Evolutionary conservation across 2,888 invertebrate genomes (phyloP), one percentile per base, ranked within the genome.

Genomic region (Dilophus febrilis): DNA sequence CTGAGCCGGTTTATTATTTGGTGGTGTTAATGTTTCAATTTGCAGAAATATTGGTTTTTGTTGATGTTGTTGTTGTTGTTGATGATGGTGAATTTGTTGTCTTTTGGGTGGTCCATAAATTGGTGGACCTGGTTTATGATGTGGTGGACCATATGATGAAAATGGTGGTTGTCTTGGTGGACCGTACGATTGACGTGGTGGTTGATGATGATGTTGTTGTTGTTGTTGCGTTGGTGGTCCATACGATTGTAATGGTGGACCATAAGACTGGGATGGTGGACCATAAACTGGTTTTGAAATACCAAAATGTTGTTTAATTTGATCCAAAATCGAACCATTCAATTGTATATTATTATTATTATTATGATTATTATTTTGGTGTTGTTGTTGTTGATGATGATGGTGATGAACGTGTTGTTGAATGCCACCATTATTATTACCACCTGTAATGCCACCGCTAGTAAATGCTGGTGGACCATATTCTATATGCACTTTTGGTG

Each of bases 401-500:
- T 42, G 41, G 3, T 27, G 12, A 17, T 42, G 37, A 7, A 33
- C 41, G 12, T 16, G 28, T n/a, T 38, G 7, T 11, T 35, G 32
- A 37, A 37, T 34, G n/a, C 37, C 33, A 29, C 29, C 29, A 12
- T 12, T 12, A 12, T 12, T 12, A 12, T 13, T 22, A 22, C 8
- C 8, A 22, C 4, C 8, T 22, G 5, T 8, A 22, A 8, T 12
- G 12, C 29, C 29, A n/a, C 29, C 29, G 12, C 29, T 13, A 8
- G 29, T n/a, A 33, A 14, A 16, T 31, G 41, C 19, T 12, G 64
- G 62, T 12, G 66, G 65, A 40, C 68, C 58, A 41, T 68, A 57
- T 6, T 66, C 61, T 22, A 67, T 65, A 32, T 62, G 55, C 0
- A 64, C 52, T 47, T 64, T 65, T 0, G 70, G 70, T 2, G 66